Percentiles rank a stretch among this genome's conserved stretches.
Conservation (phyloP, 1,140 invertebrate genomes). For the Dinothrombium tinctorium region DNA sequence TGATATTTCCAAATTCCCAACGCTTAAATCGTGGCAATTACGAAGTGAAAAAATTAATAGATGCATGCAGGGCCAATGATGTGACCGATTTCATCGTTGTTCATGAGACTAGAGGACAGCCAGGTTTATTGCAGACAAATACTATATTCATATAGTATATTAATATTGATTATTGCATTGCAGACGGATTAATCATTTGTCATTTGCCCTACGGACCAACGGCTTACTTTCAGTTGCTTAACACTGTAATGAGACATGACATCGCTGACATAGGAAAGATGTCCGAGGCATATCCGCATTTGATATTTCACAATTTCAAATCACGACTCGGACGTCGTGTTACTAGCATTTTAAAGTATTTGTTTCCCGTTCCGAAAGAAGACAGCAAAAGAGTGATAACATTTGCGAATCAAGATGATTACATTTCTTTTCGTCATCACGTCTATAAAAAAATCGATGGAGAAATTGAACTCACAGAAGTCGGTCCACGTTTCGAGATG, state of each 20-base stretch:
- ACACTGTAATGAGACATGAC: constrained; percentile 88
- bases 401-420: constrained; percentile 92
- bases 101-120: constrained; percentile 58
- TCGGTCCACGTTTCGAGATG: constrained; percentile 85
- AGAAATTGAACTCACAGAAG: constrained; percentile 62
- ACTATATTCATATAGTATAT: too few species aligned
- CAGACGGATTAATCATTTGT: constrained; percentile 69
- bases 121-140: too few species aligned
- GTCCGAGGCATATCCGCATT: constrained; percentile 92
- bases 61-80: constrained; percentile 78
- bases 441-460: constrained; percentile 54
- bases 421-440: constrained; percentile 86
- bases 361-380: constrained; percentile 83
- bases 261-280: constrained; percentile 85
- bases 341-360: constrained; percentile 62
- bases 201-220: constrained; percentile 95
- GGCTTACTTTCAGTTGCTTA: constrained; percentile 79
- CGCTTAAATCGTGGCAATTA: constrained; percentile 93
- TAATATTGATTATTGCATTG: too few species aligned
- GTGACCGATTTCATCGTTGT: constrained; percentile 92
- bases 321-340: constrained; percentile 55
- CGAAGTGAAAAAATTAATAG: constrained; percentile 76
- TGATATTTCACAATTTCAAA: constrained; percentile 91
- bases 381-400: constrained; percentile 67
- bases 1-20: constrained; percentile 90